Evolutionary conservation across 2,888 invertebrate genomes (phyloP).

Genomic region (Aphodius granarius): DNA sequence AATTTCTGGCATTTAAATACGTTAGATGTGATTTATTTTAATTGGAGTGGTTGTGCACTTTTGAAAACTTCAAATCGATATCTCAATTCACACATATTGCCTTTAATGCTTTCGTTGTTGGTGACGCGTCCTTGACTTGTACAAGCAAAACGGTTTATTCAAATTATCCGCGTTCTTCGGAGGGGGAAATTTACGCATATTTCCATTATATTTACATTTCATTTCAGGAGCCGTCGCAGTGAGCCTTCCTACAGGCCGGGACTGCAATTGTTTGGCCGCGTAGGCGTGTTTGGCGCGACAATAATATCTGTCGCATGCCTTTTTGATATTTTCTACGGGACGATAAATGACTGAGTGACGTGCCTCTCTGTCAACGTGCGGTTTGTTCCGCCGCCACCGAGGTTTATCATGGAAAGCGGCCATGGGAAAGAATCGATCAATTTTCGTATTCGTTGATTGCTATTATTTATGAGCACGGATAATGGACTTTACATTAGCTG

Average conservation of each 20-base stretch:
- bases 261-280: neutral
- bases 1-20: no score
- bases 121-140: neutral
- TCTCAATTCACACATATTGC: neutral
- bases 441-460: constrained; percentile 2
- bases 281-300: neutral
- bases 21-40: no score
- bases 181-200: constrained; percentile 4
- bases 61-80: neutral
- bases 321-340: neutral
- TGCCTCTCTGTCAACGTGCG: neutral
- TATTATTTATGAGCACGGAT: constrained; percentile 11
- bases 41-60: neutral
- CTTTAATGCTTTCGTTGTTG: neutral
- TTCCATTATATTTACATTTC: constrained; percentile 12
- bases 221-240: neutral
- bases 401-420: neutral
- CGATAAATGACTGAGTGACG: neutral
- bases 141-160: neutral
- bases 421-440: constrained; percentile 1
- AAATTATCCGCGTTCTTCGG: neutral
- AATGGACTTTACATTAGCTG: constrained; percentile 3
- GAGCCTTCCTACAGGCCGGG: neutral
- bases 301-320: neutral
- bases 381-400: constrained; percentile 3